A percentile compares a stretch with the other conserved stretches of the same genome.
Conservation (phyloP, 2,888 invertebrate genomes). For the Bimastos eiseni region DNA sequence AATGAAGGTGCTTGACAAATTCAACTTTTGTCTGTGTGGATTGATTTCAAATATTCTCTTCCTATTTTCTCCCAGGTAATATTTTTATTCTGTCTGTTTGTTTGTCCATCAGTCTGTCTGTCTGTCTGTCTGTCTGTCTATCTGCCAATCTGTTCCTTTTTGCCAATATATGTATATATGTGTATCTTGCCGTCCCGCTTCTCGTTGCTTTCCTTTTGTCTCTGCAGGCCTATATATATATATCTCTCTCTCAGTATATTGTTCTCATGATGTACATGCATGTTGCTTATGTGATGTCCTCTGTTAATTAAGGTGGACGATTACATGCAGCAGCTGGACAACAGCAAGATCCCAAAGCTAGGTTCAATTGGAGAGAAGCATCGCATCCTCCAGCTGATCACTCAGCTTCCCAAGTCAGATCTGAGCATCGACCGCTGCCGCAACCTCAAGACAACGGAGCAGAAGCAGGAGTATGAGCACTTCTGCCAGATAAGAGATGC, state of each 20-base stretch:
- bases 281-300: not conserved
- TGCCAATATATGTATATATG: not conserved
- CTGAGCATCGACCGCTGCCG: slow-evolving; percentile 83
- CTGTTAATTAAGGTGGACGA: slow-evolving; percentile 76
- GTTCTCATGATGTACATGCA: not conserved
- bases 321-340: slow-evolving; percentile 86
- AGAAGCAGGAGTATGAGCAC: slow-evolving; percentile 76
- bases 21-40: not conserved
- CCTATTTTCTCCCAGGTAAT: too few relatives aligned
- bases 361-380: slow-evolving; percentile 80
- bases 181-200: not conserved
- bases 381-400: slow-evolving; percentile 79
- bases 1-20: not conserved
- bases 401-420: slow-evolving; percentile 82
- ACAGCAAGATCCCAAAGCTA: slow-evolving; percentile 76
- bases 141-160: not conserved
- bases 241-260: not conserved
- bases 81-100: too few relatives aligned
- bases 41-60: too few relatives aligned
- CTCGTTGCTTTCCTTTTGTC: not conserved
- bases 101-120: too few relatives aligned
- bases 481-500: slow-evolving; percentile 92
- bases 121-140: not conserved
- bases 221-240: not conserved
- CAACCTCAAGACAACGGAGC: slow-evolving; percentile 70